Evolutionary conservation across 2,113 vertebrate genomes (phyloP), one percentile per base, ranked within the genome.

Genomic region (Xenus cinereus): DNA sequence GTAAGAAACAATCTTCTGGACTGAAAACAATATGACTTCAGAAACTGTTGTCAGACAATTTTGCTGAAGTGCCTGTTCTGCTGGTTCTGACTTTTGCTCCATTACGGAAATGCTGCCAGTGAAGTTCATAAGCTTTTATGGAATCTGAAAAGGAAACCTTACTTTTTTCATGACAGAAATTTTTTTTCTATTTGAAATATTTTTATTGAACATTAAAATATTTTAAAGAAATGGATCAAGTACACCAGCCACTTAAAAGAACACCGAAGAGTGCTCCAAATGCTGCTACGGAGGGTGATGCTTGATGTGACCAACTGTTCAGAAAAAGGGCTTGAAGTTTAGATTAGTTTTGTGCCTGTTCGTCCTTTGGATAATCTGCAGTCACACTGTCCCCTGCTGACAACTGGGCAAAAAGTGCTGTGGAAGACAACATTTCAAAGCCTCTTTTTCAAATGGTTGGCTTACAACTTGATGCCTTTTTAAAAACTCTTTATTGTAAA

Each of bases 221-320:
- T 96, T 97, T 91, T 93, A 51, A 97, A 97, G 79, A 89, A 96
- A 95, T 89, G 87, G 97, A 97, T 98, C 97, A 77, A 97, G 98
- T 97, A 95, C 97, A 97, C 98, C 98, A 97, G 98, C 98, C 98
- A 98, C 98, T 98, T 98, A 98, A 93, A 97, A 98, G 98, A 98
- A 98, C 97, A 97, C 98, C 95, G 90, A 64, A 63, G 97, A 93
- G 98, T 98, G 98, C 98, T 98, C 98, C 98, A 96, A 93, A 98
- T 99, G 99, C 99, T 99, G 99, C 99, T 99, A 99, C 45, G 97
- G 98, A 98, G 95, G 98, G 98, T 98, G 98, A 97, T 98, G 97
- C 98, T 98, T 97, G 97, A 97, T 97, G 79, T 68, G 74, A 92
- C 71, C 76, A 95, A 86, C 97, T 92, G 15, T 95, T 95, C 89